Base-by-base conservation (phyloP, 2,797 vertebrate species). In the Malurus splendens region DNA sequence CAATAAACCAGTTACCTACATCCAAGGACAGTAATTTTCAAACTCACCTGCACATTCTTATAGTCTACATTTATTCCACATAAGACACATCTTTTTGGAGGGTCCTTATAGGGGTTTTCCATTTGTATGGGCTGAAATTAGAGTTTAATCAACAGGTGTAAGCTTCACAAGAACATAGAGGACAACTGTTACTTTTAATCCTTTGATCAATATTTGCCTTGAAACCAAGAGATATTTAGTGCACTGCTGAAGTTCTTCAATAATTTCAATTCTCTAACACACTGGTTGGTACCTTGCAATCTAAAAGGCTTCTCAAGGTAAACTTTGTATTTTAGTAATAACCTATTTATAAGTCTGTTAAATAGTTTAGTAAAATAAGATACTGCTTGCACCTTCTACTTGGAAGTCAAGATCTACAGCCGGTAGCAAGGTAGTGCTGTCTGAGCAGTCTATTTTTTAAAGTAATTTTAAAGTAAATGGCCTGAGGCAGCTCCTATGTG, bases 1-100 rank as follows among this genome's bases (percentile, higher is more conserved):
- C 0, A 48, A 5, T 3, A 62, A 81, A 33, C 13, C 10, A 10
- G 6, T 48, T 51, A 18, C 17, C 25, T 47, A 44, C 30, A 55
- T 36, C 4, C 7, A 44, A 56, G 41, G 6, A 48, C 57, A 36
- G 14, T 16, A 60, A 15, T 25, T 61, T 56, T 23, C 42, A 44
- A 54, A 94, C 97, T 96, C 77, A 99, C 99, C 98, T 99, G 99
- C 10, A 97, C 94, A 33, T 99, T 99, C 95, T 98, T 99, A 92
- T 97, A 99, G 93, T 99, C 98, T 77, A 99, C 97, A 4, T 89
- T 74, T 90, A 98, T 81, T 42, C 95, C 97, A 85, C 98, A 99
- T 42, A 99, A 97, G 32, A 98, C 18, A 70, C 99, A 99, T 62
- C 90, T 98, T 93, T 97, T 98, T 72, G 94, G 96, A 33, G 98